Percentiles rank a stretch among this genome's conserved stretches.
These are phyloP conservation scores for Poeciliopsis paucimaculata DNA, from an alignment of 2,797 vertebrate genomes.

Conservation along the genomic window DNA sequence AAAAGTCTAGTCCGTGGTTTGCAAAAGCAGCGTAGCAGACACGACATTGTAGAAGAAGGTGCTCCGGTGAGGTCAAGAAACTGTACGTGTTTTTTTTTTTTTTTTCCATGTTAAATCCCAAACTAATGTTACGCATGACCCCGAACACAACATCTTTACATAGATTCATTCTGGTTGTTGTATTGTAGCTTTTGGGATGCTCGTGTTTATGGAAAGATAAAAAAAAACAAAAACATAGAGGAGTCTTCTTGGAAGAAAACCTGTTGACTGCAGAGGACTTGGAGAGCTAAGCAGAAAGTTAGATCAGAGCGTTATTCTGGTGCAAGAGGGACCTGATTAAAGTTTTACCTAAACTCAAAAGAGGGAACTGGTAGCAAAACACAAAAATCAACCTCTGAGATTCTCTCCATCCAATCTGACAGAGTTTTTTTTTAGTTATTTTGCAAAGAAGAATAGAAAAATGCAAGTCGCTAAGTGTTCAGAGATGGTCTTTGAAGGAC, in stretches of 20 bases:
- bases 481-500: background rate
- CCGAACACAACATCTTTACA: no score
- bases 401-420: background rate
- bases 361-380: background rate
- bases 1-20: background rate
- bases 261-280: background rate
- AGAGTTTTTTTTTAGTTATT: background rate
- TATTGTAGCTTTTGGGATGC: background rate
- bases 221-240: background rate
- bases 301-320: background rate
- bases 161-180: background rate
- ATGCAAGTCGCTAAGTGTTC: background rate
- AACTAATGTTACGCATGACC: background rate
- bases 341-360: background rate
- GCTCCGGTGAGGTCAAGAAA: background rate
- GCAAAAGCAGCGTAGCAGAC: background rate
- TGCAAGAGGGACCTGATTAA: background rate
- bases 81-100: background rate
- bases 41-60: background rate
- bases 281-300: background rate
- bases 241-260: background rate
- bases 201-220: background rate
- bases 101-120: background rate
- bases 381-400: background rate
- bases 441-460: background rate